Conservation (phyloP, 2,888 invertebrate genomes). For the Mellilla xanthometata region DNA sequence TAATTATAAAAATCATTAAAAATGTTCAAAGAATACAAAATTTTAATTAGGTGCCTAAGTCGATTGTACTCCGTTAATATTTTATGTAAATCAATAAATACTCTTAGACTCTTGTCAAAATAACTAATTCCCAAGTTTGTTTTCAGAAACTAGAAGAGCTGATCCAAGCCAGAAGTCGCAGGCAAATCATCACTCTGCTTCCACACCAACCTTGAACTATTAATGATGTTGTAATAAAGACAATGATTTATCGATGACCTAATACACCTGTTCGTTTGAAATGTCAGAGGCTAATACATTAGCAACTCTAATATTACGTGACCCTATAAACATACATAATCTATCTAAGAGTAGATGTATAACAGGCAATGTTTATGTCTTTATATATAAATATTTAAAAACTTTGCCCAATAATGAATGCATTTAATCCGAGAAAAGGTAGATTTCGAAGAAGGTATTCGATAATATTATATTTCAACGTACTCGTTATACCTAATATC, state of each 20-base stretch:
- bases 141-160: constrained; percentile 53
- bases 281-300: constrained; percentile 6
- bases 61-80: no score
- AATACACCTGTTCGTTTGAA: constrained; percentile 8
- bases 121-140: neutral
- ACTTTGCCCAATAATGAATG: neutral
- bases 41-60: no score
- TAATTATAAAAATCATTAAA: no score
- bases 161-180: constrained; percentile 21
- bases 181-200: constrained; percentile 18
- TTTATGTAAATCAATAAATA: no score
- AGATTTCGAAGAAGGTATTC: no score
- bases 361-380: neutral
- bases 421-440: no score
- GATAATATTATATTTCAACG: no score
- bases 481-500: no score
- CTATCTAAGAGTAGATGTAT: neutral
- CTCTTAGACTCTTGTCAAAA: no score
- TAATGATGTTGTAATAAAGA: constrained; percentile 7
- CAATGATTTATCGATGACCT: constrained; percentile 18
- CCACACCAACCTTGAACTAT: constrained; percentile 8
- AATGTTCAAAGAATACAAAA: no score
- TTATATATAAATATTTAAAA: neutral
- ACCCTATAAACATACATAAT: constrained; percentile 2
- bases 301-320: constrained; percentile 5